Conservation (phyloP, 1,140 invertebrate species). For the Harlomillsia oculata region DNA sequence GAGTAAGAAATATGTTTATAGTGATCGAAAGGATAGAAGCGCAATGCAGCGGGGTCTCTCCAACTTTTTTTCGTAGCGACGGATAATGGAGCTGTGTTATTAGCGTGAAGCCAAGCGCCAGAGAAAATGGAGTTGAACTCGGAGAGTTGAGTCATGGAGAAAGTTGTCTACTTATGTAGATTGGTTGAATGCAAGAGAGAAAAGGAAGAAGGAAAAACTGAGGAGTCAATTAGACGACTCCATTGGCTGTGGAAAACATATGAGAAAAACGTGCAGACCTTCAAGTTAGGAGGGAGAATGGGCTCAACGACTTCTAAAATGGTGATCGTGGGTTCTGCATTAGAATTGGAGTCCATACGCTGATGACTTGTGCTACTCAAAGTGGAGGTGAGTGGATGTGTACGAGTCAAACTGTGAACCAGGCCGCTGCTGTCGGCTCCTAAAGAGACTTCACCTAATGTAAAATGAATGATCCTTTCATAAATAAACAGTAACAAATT, state of each 20-base stretch:
- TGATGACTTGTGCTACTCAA: too few relatives aligned
- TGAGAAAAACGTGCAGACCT: slow-evolving; percentile 8
- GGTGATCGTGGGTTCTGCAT: slow-evolving; percentile 10
- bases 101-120: not conserved
- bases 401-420: slow-evolving; percentile 4
- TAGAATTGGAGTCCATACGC: not conserved
- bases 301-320: slow-evolving; percentile 30
- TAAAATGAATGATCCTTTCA: too few relatives aligned
- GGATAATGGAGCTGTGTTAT: not conserved
- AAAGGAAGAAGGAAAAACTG: not conserved
- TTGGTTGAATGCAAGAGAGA: slow-evolving; percentile 8
- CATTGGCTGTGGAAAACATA: slow-evolving; percentile 10
- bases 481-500: too few relatives aligned
- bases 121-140: not conserved
- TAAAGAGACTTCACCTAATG: not conserved
- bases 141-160: not conserved
- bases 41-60: too few relatives aligned
- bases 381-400: slow-evolving; percentile 1
- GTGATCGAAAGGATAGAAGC: too few relatives aligned
- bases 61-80: too few relatives aligned
- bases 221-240: slow-evolving; percentile 7
- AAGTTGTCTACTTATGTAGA: not conserved
- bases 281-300: slow-evolving; percentile 2
- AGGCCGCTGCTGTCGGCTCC: not conserved
- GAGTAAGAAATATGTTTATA: too few relatives aligned